These are phyloP conservation scores for Sphaeridia pumilis DNA, from an alignment of 2,888 invertebrate genomes.

Conservation along the genomic window DNA sequence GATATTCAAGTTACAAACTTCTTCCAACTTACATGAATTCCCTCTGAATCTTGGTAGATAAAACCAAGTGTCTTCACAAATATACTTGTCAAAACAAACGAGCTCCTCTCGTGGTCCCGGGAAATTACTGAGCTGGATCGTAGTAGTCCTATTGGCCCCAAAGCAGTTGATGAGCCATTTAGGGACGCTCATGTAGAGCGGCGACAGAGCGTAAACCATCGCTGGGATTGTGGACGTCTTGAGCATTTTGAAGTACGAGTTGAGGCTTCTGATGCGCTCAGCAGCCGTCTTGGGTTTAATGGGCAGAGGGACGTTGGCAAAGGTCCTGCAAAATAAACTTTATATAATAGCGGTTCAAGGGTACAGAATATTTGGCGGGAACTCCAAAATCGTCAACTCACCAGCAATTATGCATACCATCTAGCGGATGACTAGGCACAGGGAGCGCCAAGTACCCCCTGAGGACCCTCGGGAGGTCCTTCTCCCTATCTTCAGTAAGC, in stretches of 20 bases:
- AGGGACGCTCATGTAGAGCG: conserved; percentile 8
- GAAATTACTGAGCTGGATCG: conserved; percentile 12
- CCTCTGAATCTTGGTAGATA: conserved; percentile 8
- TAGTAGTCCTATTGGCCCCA: conserved; percentile 7
- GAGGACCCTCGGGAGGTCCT: conserved; percentile 8
- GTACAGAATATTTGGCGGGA: too few species aligned
- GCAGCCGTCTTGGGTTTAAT: neutral
- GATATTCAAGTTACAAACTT: neutral
- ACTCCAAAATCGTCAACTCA: neutral
- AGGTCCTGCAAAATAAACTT: conserved; percentile 10
- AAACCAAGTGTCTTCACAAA: conserved; percentile 8
- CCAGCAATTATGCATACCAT: conserved; percentile 11
- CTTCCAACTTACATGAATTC: conserved; percentile 8
- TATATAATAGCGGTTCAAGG: too few species aligned
- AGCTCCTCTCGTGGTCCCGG: conserved; percentile 7
- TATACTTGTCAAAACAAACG: conserved; percentile 7
- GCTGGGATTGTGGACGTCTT: conserved; percentile 7
- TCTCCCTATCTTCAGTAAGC: neutral
- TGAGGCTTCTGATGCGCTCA: neutral
- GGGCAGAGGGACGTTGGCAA: conserved; percentile 7
- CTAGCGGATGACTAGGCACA: conserved; percentile 7
- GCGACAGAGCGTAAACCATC: conserved; percentile 5
- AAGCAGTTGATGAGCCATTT: conserved; percentile 3
- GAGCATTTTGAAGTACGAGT: neutral
- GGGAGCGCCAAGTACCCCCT: conserved; percentile 6